A percentile compares a stretch with the other conserved stretches of the same genome.
Evolutionary conservation across 2,113 vertebrate genomes (phyloP).

Genomic region (Caloenas nicobarica): DNA sequence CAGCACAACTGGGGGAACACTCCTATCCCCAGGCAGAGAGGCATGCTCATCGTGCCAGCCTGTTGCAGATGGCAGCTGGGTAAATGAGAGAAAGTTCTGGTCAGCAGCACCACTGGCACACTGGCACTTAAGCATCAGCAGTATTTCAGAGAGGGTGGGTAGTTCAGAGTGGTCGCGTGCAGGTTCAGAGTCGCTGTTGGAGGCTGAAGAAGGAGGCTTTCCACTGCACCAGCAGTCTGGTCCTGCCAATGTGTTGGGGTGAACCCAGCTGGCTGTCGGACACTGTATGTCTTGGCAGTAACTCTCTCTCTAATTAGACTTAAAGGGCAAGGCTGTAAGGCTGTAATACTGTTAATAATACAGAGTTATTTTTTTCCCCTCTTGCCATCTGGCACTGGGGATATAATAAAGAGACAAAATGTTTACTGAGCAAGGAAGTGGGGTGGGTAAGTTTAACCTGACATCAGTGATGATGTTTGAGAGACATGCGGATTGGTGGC

Average conservation of each 20-base stretch:
- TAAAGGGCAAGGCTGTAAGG: constrained; percentile 61
- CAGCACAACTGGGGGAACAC: neutral
- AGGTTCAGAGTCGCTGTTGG: fast-evolving
- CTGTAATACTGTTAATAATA: constrained; percentile 65
- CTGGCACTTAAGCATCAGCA: neutral
- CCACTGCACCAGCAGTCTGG: neutral
- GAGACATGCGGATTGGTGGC: fast-evolving
- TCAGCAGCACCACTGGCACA: neutral
- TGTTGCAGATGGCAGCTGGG: neutral
- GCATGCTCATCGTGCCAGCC: fast-evolving
- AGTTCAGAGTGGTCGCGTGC: neutral
- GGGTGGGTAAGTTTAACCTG: constrained; percentile 49
- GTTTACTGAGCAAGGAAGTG: constrained; percentile 54
- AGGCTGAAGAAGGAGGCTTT: neutral
- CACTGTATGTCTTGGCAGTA: constrained; percentile 46
- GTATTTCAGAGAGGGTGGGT: neutral
- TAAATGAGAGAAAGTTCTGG: neutral
- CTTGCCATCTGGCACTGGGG: neutral
- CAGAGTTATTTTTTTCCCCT: constrained; percentile 57
- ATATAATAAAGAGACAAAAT: constrained; percentile 33
- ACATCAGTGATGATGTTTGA: constrained; percentile 23
- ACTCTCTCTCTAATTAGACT: constrained; percentile 41
- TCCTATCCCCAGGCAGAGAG: neutral
- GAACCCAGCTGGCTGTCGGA: neutral
- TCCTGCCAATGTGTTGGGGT: neutral